phyloP scores from a whole-genome alignment of 2,113 vertebrate genomes.

The Aphyosemion australe region DNA sequence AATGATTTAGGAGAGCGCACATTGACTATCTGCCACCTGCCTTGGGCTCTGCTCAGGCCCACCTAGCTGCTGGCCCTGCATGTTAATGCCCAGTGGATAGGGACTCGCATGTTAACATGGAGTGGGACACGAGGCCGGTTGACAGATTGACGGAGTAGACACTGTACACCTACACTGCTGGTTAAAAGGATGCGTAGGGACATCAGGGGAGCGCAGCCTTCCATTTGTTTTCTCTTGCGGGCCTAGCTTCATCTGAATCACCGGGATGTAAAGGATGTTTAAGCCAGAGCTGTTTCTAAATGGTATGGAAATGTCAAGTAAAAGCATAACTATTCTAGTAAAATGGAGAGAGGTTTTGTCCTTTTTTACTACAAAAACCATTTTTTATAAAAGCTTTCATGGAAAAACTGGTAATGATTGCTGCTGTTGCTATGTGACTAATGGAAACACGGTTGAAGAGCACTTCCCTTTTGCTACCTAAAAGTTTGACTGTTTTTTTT shows the following conservation, averaged over 20 bases:
- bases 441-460: conserved; percentile 56
- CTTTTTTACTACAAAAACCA: conserved; percentile 12
- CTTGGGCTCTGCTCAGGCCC: conserved; percentile 68
- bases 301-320: conserved; percentile 30
- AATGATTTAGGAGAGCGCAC: conserved; percentile 79
- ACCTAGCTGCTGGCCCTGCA: conserved; percentile 76
- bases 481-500: conserved; percentile 41
- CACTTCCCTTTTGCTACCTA: conserved; percentile 49
- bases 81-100: conserved; percentile 67
- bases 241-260: conserved; percentile 3
- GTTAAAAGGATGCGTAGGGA: conserved; percentile 32
- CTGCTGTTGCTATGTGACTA: conserved; percentile 66
- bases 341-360: conserved; percentile 4
- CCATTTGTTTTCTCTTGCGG: conserved; percentile 23
- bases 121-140: conserved; percentile 47
- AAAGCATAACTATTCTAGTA: conserved; percentile 20
- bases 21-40: conserved; percentile 82
- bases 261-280: background rate
- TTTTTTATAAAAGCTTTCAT: conserved; percentile 35
- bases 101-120: conserved; percentile 77
- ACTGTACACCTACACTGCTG: conserved; percentile 32
- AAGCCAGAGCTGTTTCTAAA: conserved; percentile 2
- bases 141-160: conserved; percentile 58
- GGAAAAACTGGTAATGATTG: background rate
- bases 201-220: conserved; percentile 27